Percentiles rank a stretch among this genome's conserved stretches.
phyloP scores from a whole-genome alignment of 2,797 vertebrate genomes.

The Coilia nasus region DNA sequence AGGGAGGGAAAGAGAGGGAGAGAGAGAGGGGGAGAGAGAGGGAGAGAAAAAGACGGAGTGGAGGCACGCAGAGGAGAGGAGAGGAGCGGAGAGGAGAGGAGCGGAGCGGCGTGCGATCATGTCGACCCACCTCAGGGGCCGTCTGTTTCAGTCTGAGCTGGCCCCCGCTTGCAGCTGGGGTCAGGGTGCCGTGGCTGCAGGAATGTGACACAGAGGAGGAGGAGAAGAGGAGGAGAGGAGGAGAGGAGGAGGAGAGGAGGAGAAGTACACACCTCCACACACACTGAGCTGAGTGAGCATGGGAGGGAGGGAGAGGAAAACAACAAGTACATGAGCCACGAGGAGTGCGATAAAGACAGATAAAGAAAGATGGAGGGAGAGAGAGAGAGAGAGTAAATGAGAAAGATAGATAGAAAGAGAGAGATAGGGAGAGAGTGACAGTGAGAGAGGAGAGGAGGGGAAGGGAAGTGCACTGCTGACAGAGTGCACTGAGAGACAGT shows the following conservation, averaged over 20 bases:
- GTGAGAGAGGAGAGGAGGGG: background rate
- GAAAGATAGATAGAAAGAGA: constrained; percentile 22
- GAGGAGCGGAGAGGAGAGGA: background rate
- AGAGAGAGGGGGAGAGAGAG: too few species aligned
- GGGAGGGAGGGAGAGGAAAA: background rate
- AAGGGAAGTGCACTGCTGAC: background rate
- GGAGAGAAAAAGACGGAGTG: background rate
- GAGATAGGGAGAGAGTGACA: constrained; percentile 23
- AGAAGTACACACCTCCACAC: background rate
- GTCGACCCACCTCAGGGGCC: background rate
- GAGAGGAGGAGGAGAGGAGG: background rate
- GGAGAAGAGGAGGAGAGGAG: background rate
- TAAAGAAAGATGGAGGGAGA: background rate
- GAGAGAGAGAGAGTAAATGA: background rate
- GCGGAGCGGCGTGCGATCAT: constrained; percentile 24
- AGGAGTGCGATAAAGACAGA: background rate
- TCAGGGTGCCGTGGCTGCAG: constrained; percentile 33
- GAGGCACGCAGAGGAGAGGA: background rate
- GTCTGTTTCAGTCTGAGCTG: background rate
- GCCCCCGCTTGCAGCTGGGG: constrained; percentile 1
- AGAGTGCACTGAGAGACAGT: constrained; percentile 24
- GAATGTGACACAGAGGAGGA: constrained; percentile 43
- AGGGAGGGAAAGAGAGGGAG: too few species aligned
- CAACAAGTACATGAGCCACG: background rate
- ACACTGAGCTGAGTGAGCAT: background rate